Conservation (phyloP, 2,797 vertebrate species). For the Pelochelys cantorii region DNA sequence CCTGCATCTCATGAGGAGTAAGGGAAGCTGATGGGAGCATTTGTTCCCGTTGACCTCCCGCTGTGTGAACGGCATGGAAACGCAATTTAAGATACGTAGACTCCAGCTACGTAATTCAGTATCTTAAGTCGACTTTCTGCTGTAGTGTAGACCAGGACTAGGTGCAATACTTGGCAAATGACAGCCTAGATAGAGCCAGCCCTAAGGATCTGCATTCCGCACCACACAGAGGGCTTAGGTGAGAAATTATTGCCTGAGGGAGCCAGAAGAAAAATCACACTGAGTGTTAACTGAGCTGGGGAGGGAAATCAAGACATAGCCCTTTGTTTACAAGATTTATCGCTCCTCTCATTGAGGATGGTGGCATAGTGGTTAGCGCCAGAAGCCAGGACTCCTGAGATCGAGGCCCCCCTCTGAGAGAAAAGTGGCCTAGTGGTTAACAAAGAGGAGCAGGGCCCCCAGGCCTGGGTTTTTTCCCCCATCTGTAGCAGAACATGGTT, state of each 20-base stretch:
- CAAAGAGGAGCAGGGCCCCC: not conserved
- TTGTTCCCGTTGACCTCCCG: too few species aligned
- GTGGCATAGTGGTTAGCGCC: not conserved
- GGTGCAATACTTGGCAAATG: not conserved
- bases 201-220: not conserved
- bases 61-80: too few species aligned
- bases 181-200: not conserved
- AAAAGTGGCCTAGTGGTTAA: not conserved
- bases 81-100: too few species aligned
- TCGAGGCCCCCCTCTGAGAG: not conserved
- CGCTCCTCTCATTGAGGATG: not conserved
- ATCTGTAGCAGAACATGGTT: not conserved
- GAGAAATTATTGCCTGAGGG: not conserved
- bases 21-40: too few species aligned
- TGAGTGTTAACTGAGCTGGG: fast-evolving
- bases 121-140: too few species aligned
- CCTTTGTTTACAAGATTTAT: not conserved
- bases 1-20: too few species aligned
- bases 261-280: not conserved
- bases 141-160: too few species aligned
- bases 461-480: not conserved
- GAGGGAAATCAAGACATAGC: not conserved
- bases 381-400: not conserved
- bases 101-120: too few species aligned
- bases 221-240: not conserved